Conservation (phyloP, 2,797 vertebrate genomes). For the Halcyon chelicuti region DNA sequence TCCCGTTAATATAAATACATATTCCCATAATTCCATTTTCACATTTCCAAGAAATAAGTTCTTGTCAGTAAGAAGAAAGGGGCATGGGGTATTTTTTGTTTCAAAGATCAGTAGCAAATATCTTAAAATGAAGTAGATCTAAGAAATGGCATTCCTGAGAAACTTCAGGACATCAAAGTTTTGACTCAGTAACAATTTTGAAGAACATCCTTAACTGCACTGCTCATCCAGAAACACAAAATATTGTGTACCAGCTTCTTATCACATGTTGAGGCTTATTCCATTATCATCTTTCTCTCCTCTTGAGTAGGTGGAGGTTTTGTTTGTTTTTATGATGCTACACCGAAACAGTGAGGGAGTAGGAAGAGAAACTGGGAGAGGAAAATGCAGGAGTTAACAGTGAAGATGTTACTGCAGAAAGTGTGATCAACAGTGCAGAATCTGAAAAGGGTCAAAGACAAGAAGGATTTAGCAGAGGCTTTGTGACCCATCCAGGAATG, state of each 20-base stretch:
- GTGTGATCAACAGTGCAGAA: not conserved
- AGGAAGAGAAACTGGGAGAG: not conserved
- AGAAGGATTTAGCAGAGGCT: not conserved
- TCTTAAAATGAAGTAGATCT: not conserved
- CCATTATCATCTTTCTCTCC: not conserved
- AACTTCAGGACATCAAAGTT: not conserved
- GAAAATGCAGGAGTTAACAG: not conserved
- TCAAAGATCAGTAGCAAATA: not conserved
- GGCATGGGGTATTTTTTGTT: not conserved
- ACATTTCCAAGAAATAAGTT: not conserved
- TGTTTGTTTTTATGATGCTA: not conserved
- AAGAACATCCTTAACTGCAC: not conserved
- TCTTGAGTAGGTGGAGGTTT: not conserved
- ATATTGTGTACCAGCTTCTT: not conserved
- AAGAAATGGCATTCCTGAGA: not conserved
- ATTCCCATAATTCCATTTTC: not conserved
- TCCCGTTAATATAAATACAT: not conserved
- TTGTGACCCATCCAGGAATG: not conserved
- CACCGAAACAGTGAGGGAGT: not conserved
- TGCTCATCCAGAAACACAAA: not conserved
- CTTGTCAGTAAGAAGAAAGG: not conserved
- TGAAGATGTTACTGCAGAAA: not conserved
- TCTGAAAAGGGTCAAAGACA: not conserved
- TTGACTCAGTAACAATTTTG: not conserved
- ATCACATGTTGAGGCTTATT: not conserved